phyloP scores from a whole-genome alignment of 1,140 invertebrate genomes.

The Dendrolimus punctatus region DNA sequence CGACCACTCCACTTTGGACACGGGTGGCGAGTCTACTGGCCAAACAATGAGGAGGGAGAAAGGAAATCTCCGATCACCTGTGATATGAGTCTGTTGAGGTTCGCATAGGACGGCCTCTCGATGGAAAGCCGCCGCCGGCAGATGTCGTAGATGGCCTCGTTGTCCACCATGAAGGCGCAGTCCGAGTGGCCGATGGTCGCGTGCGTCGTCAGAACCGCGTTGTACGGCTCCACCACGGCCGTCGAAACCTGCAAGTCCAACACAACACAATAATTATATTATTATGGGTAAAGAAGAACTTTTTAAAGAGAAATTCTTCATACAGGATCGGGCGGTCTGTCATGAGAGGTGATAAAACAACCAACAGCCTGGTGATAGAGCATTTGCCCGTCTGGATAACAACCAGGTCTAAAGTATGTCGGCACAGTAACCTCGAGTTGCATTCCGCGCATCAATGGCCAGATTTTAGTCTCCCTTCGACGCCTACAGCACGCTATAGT shows the following conservation, averaged over 20 bases:
- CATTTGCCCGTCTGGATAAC: no score
- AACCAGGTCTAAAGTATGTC: no score
- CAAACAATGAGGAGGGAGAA: background rate
- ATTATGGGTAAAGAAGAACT: background rate
- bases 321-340: no score
- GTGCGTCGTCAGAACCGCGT: conserved; percentile 85
- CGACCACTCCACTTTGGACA: no score
- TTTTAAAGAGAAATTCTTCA: background rate
- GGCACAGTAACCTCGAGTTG: no score
- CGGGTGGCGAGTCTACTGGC: no score
- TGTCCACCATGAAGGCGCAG: conserved; percentile 89
- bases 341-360: no score
- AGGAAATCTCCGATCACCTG: conserved; percentile 54
- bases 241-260: conserved; percentile 80
- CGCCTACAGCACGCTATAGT: no score
- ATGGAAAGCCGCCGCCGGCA: conserved; percentile 81
- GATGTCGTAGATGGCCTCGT: conserved; percentile 90
- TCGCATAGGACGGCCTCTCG: conserved; percentile 82
- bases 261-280: conserved; percentile 24
- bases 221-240: conserved; percentile 92
- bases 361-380: no score
- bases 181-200: conserved; percentile 84
- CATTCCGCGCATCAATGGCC: no score
- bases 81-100: conserved; percentile 81
- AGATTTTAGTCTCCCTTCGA: no score